Percentiles rank a stretch among this genome's conserved stretches.
Evolutionary conservation across 2,888 invertebrate species (phyloP).

Genomic region (Lamproptera curius): DNA sequence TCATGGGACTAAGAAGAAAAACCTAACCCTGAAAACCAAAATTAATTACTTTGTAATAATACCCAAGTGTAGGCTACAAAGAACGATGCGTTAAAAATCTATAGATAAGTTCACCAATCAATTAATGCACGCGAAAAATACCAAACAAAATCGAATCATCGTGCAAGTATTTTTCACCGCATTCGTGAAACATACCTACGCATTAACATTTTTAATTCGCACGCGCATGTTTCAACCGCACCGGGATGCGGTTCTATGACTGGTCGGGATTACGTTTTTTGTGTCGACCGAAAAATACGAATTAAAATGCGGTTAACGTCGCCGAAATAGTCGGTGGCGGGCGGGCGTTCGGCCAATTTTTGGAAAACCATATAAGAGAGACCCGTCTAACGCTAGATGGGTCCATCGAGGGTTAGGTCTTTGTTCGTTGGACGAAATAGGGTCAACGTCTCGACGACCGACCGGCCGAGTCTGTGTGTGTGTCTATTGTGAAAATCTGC

Average conservation of each 20-base stretch:
- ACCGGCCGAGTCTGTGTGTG: neutral
- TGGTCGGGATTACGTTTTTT: slow-evolving; percentile 19
- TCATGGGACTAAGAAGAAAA: too few relatives aligned
- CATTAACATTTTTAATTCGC: neutral
- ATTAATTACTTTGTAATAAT: too few relatives aligned
- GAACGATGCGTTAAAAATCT: too few relatives aligned
- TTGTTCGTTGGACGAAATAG: slow-evolving; percentile 10
- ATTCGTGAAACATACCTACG: too few relatives aligned
- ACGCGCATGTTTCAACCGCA: neutral
- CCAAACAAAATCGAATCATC: too few relatives aligned
- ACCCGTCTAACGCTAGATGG: neutral
- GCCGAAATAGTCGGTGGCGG: slow-evolving; percentile 56
- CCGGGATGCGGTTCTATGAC: neutral
- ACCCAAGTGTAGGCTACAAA: too few relatives aligned
- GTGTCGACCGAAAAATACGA: slow-evolving; percentile 36
- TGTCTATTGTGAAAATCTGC: slow-evolving; percentile 16
- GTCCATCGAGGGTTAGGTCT: neutral
- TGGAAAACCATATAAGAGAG: slow-evolving; percentile 40
- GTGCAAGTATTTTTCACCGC: too few relatives aligned
- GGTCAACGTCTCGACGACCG: slow-evolving; percentile 12
- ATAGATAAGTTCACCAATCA: too few relatives aligned
- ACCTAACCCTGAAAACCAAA: too few relatives aligned
- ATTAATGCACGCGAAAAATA: too few relatives aligned
- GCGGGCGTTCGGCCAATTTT: slow-evolving; percentile 63
- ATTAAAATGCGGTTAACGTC: slow-evolving; percentile 65